phyloP scores from a whole-genome alignment of 2,797 vertebrate species.

The Danio choprae region DNA sequence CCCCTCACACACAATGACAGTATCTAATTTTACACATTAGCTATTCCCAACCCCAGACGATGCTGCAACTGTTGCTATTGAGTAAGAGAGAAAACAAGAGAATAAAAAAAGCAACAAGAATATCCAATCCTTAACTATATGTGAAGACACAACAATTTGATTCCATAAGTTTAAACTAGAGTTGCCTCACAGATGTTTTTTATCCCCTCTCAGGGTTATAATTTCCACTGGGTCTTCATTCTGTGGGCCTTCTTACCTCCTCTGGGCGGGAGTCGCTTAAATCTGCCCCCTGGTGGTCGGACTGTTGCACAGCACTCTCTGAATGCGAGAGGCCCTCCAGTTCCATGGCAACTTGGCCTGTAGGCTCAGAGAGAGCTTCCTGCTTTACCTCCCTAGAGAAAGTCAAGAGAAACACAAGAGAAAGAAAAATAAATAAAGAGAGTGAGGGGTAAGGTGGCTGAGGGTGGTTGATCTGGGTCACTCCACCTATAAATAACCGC shows the following conservation, averaged over 20 bases:
- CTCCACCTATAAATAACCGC: slow-evolving; percentile 77
- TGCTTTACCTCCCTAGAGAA: slow-evolving; percentile 75
- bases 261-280: slow-evolving; percentile 73
- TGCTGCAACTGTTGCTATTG: slow-evolving; percentile 55
- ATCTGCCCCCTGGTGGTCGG: slow-evolving; percentile 73
- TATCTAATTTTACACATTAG: slow-evolving; percentile 57
- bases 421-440: slow-evolving; percentile 35
- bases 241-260: slow-evolving; percentile 79
- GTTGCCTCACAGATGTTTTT: background rate
- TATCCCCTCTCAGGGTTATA: slow-evolving; percentile 16
- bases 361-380: slow-evolving; percentile 72
- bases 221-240: slow-evolving; percentile 53
- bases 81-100: slow-evolving; percentile 50
- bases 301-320: slow-evolving; percentile 72
- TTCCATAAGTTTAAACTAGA: background rate
- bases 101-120: background rate
- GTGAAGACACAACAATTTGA: background rate
- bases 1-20: slow-evolving; percentile 18
- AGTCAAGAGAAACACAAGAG: background rate
- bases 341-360: slow-evolving; percentile 76
- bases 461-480: slow-evolving; percentile 75
- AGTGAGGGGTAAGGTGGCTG: slow-evolving; percentile 57
- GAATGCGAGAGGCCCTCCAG: slow-evolving; percentile 71
- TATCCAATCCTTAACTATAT: background rate
- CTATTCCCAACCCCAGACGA: slow-evolving; percentile 51